Evolutionary conservation across 2,888 invertebrate species (phyloP).

Genomic region (Rotaria socialis): DNA sequence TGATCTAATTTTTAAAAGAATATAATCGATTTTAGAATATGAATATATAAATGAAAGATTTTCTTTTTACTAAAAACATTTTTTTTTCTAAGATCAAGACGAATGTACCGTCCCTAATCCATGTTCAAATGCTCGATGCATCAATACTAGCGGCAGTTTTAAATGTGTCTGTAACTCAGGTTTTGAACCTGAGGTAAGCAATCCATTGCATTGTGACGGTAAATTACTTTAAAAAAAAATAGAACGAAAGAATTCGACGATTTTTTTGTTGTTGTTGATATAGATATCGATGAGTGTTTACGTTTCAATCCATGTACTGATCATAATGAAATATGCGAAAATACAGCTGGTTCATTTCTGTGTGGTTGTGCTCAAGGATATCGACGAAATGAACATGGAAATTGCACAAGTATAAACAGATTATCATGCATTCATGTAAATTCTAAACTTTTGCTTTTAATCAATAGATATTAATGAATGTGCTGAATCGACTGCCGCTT

Average conservation of each 20-base stretch:
- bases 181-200: not conserved
- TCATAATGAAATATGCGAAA: conserved; percentile 4
- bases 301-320: not conserved
- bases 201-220: not conserved
- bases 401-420: conserved; percentile 2
- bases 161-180: not conserved
- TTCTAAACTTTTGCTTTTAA: not conserved
- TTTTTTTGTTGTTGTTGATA: not conserved
- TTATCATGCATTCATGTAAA: not conserved
- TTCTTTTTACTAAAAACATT: not conserved
- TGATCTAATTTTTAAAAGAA: too few relatives aligned
- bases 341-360: not conserved
- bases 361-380: not conserved
- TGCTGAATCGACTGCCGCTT: not conserved
- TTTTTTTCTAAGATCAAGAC: not conserved
- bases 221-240: not conserved
- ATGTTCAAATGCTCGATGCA: not conserved
- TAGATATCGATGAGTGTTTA: conserved; percentile 7
- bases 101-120: not conserved
- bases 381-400: not conserved
- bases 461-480: conserved; percentile 26
- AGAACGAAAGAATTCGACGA: not conserved
- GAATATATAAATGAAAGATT: not conserved
- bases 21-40: too few relatives aligned
- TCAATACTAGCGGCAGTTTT: conserved; percentile 14